Evolutionary conservation across 2,888 invertebrate species (phyloP).

Genomic region (Tetragonula carbonaria): DNA sequence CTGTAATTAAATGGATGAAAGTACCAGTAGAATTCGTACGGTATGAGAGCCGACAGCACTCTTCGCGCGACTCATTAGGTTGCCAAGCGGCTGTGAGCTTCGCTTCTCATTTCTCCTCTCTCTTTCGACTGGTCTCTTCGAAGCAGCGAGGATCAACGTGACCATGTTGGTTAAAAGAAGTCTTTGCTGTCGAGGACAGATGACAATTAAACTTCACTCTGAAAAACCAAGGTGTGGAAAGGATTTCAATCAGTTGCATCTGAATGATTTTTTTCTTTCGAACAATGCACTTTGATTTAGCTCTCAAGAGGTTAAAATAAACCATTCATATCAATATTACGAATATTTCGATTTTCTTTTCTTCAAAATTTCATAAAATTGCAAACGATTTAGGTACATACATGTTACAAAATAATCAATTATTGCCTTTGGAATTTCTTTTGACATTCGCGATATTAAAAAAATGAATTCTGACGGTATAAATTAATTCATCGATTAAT

Average conservation of each 20-base stretch:
- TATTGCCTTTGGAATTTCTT: no score
- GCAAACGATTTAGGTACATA: no score
- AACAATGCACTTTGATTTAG: no score
- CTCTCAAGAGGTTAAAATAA: no score
- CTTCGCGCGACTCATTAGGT: slow-evolving; percentile 24
- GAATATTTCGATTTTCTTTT: no score
- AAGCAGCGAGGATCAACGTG: slow-evolving; percentile 5
- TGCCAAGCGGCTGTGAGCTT: not conserved
- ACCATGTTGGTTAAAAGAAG: not conserved
- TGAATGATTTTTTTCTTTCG: not conserved
- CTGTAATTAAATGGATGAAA: slow-evolving; percentile 16
- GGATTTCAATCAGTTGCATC: not conserved
- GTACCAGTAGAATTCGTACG: no score
- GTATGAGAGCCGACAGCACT: not conserved
- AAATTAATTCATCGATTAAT: no score
- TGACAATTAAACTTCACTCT: not conserved
- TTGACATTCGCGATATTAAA: no score
- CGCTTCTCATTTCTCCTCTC: not conserved
- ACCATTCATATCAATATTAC: no score
- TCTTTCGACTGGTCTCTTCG: not conserved
- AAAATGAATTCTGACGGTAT: no score
- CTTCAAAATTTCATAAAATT: no score
- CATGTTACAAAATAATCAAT: no score
- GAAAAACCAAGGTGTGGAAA: not conserved
- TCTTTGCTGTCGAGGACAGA: not conserved